These are phyloP conservation scores for Xiphydria camelus DNA, from an alignment of 2,888 invertebrate species.

Conservation along the genomic window DNA sequence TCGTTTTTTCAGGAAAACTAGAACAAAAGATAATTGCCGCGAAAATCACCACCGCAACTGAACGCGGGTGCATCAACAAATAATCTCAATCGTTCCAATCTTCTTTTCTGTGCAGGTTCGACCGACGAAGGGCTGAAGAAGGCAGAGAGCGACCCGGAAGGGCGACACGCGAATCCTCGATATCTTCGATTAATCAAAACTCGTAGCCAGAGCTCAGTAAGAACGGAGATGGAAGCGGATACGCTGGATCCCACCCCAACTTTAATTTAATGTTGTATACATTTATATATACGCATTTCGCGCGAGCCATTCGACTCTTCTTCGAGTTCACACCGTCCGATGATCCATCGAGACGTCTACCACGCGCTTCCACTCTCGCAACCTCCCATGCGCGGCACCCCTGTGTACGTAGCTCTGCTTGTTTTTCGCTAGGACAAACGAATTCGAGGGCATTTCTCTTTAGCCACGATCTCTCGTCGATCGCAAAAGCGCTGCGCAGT, in stretches of 20 bases:
- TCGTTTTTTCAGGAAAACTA: too few relatives aligned
- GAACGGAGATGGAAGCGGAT: slow-evolving; percentile 7
- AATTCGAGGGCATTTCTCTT: too few relatives aligned
- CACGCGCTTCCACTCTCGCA: too few relatives aligned
- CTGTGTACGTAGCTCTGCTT: too few relatives aligned
- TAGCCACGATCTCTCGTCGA: too few relatives aligned
- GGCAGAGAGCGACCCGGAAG: slow-evolving; percentile 41
- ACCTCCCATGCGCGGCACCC: too few relatives aligned
- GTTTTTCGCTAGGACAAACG: too few relatives aligned
- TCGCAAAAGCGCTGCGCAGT: too few relatives aligned
- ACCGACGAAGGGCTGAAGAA: slow-evolving; percentile 42
- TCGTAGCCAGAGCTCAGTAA: slow-evolving; percentile 30
- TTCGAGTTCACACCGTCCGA: slow-evolving; percentile 2
- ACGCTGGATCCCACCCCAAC: slow-evolving; percentile 8
- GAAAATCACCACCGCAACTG: slow-evolving; percentile 9
- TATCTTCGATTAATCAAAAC: slow-evolving; percentile 42
- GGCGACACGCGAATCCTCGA: slow-evolving; percentile 36
- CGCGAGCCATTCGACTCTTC: slow-evolving; percentile 9
- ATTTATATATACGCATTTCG: slow-evolving; percentile 3
- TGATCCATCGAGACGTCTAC: too few relatives aligned
- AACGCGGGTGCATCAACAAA: slow-evolving; percentile 6
- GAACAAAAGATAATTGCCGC: too few relatives aligned
- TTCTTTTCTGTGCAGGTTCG: slow-evolving; percentile 43
- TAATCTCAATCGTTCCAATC: slow-evolving; percentile 7
- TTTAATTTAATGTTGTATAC: slow-evolving; percentile 2